phyloP scores from a whole-genome alignment of 2,113 vertebrate genomes.

The Siniperca chuatsi region DNA sequence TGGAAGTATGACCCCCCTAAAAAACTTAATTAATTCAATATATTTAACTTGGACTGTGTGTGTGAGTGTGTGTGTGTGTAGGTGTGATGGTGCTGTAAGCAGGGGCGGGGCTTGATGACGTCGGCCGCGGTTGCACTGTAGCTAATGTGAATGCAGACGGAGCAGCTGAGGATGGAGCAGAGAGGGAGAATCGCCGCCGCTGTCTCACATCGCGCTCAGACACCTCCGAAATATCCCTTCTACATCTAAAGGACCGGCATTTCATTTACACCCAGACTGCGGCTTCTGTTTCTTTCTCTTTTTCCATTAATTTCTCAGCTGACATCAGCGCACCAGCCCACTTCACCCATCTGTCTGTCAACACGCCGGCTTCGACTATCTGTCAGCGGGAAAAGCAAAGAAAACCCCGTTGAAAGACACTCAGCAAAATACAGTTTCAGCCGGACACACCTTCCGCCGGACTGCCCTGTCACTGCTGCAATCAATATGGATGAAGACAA shows the following conservation, averaged over 20 bases:
- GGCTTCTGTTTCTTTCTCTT: not conserved
- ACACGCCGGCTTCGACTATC: slow-evolving; percentile 47
- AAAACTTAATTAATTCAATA: too few species aligned
- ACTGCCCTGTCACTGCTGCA: slow-evolving; percentile 22
- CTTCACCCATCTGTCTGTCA: slow-evolving; percentile 47
- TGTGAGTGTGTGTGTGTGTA: not conserved
- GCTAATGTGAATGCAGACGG: slow-evolving; percentile 61
- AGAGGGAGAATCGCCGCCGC: slow-evolving; percentile 24
- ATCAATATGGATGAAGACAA: slow-evolving; percentile 84
- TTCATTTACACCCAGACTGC: not conserved
- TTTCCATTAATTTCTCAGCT: not conserved
- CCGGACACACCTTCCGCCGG: slow-evolving; percentile 47
- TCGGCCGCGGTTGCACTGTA: slow-evolving; percentile 42
- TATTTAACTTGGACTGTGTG: not conserved
- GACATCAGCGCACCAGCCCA: slow-evolving; percentile 33
- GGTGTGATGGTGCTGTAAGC: slow-evolving; percentile 9
- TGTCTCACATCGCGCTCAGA: slow-evolving; percentile 32
- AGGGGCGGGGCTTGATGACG: slow-evolving; percentile 79
- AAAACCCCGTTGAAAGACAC: slow-evolving; percentile 6
- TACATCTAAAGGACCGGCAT: not conserved
- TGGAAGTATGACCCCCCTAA: not conserved
- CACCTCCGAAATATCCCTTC: slow-evolving; percentile 14
- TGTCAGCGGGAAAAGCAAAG: slow-evolving; percentile 10
- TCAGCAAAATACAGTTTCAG: slow-evolving; percentile 13
- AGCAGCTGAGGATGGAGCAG: slow-evolving; percentile 73